Evolutionary conservation across 2,113 vertebrate species (phyloP).

Genomic region (Chitala chitala): DNA sequence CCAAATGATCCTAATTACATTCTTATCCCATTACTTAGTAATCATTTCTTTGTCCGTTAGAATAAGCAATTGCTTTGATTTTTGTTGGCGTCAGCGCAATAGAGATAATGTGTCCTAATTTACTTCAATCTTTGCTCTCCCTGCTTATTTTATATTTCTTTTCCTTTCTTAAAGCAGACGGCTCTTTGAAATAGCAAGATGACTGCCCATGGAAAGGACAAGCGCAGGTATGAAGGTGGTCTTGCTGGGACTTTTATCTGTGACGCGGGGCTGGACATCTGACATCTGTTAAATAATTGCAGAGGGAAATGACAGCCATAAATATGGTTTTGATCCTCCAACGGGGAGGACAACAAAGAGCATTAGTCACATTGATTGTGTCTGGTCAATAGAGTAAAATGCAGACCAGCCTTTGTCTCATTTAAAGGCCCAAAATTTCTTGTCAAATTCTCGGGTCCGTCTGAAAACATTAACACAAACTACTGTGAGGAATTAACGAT

Average conservation of each 20-base stretch:
- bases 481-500: slow-evolving; percentile 53
- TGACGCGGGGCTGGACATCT: background rate
- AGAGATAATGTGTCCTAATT: slow-evolving; percentile 50
- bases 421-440: slow-evolving; percentile 62
- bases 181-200: slow-evolving; percentile 43
- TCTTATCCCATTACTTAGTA: slow-evolving; percentile 28
- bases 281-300: slow-evolving; percentile 41
- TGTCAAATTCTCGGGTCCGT: slow-evolving; percentile 53
- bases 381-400: slow-evolving; percentile 58
- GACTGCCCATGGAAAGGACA: slow-evolving; percentile 51
- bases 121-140: slow-evolving; percentile 45
- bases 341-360: slow-evolving; percentile 56
- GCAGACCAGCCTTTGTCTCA: slow-evolving; percentile 65
- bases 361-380: slow-evolving; percentile 61
- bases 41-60: slow-evolving; percentile 14
- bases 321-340: slow-evolving; percentile 62
- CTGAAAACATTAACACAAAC: slow-evolving; percentile 61
- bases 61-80: slow-evolving; percentile 51
- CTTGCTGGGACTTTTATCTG: slow-evolving; percentile 40
- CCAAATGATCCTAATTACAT: slow-evolving; percentile 45
- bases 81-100: slow-evolving; percentile 34
- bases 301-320: slow-evolving; percentile 49
- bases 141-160: slow-evolving; percentile 42
- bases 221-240: slow-evolving; percentile 45
- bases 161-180: slow-evolving; percentile 21